These are phyloP conservation scores for Phengaris arion DNA, from an alignment of 2,888 invertebrate species.

Conservation along the genomic window DNA sequence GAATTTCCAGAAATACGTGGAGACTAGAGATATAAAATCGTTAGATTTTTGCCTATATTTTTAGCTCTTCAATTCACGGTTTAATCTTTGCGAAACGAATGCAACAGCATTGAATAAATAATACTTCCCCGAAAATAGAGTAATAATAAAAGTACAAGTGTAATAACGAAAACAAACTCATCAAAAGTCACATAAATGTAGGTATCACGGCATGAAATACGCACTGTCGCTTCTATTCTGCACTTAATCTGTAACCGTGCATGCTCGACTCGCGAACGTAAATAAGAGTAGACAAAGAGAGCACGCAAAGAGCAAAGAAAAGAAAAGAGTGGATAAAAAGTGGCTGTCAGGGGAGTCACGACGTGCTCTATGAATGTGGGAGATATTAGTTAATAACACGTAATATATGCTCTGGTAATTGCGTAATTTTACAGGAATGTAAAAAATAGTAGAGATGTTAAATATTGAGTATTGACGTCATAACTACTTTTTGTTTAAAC, in stretches of 20 bases:
- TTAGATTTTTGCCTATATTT: no score
- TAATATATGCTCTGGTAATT: conserved; percentile 3
- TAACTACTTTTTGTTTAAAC: neutral
- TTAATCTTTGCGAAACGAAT: no score
- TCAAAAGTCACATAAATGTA: neutral
- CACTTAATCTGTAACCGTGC: neutral
- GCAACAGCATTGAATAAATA: no score
- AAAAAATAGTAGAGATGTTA: neutral
- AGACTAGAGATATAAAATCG: neutral
- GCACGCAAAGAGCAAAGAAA: conserved; percentile 61
- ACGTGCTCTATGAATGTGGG: conserved; percentile 61
- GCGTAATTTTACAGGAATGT: conserved; percentile 10
- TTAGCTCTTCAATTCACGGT: no score
- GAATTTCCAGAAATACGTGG: neutral
- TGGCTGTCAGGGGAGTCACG: conserved; percentile 77
- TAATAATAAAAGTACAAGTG: no score
- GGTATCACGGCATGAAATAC: neutral
- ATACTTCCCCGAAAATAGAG: no score
- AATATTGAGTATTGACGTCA: neutral
- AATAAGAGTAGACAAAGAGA: conserved; percentile 73
- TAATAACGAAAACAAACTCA: neutral
- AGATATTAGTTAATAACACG: conserved; percentile 20
- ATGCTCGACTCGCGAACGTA: conserved; percentile 49
- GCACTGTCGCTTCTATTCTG: neutral
- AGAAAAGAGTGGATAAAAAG: conserved; percentile 59